Conservation (phyloP, 2,113 vertebrate genomes). For the Nycticryphes semicollaris region DNA sequence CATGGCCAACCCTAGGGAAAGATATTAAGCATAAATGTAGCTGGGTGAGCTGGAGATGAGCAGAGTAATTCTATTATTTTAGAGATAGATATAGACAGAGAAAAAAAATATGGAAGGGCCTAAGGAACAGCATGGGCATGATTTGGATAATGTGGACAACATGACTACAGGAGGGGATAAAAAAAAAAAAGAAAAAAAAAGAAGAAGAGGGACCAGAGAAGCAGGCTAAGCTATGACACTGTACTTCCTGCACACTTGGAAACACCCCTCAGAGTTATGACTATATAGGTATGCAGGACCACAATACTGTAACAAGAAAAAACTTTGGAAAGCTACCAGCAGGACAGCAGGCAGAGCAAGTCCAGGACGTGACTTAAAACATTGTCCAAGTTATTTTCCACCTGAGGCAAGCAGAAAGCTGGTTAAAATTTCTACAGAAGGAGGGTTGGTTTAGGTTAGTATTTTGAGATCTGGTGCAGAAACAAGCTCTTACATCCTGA, state of each 20-base stretch:
- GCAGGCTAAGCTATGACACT: not conserved
- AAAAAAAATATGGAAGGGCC: not conserved
- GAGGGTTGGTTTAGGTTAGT: not conserved
- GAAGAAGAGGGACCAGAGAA: not conserved
- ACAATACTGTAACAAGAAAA: not conserved
- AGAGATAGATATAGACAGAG: not conserved
- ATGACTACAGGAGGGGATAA: not conserved
- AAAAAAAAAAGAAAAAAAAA: not conserved
- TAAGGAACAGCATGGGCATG: not conserved
- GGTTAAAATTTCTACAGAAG: not conserved
- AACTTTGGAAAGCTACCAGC: not conserved
- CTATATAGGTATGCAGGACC: not conserved
- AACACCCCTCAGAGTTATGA: not conserved
- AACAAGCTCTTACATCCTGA: not conserved
- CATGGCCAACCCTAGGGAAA: not conserved
- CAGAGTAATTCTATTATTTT: not conserved
- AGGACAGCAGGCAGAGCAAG: accelerated
- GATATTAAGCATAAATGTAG: not conserved
- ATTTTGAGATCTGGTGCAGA: not conserved
- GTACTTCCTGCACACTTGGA: not conserved
- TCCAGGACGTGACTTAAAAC: not conserved
- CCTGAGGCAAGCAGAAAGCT: not conserved
- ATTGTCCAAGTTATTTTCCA: not conserved
- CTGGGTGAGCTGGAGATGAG: not conserved
- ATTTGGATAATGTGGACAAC: not conserved